A percentile compares a stretch with the other conserved stretches of the same genome.
Evolutionary conservation across 2,888 invertebrate genomes (phyloP).

Genomic region (Agrenia bidenticulata): DNA sequence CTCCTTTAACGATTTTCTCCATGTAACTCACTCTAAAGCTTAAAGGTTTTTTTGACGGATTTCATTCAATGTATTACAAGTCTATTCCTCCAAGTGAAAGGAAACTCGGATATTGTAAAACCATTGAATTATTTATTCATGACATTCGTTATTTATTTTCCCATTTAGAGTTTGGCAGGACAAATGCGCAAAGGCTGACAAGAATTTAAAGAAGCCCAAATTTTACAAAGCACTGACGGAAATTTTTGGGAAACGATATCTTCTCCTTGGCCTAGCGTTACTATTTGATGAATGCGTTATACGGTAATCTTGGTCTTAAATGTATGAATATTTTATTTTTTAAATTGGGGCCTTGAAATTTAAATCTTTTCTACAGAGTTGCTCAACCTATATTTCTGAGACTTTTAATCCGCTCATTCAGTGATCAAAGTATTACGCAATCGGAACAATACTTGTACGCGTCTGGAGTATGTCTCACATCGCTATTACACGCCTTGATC

Average conservation of each 20-base stretch:
- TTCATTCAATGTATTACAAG: too few relatives aligned
- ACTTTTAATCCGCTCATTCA: slow-evolving; percentile 66
- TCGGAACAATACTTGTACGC: slow-evolving; percentile 56
- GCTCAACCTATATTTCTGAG: slow-evolving; percentile 69
- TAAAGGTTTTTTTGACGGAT: too few relatives aligned
- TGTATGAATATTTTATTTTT: slow-evolving; percentile 2
- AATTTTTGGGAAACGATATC: slow-evolving; percentile 59
- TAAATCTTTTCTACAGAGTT: slow-evolving; percentile 59
- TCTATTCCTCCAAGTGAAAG: too few relatives aligned
- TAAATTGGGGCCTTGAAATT: background rate
- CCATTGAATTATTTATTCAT: too few relatives aligned
- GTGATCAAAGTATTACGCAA: slow-evolving; percentile 52
- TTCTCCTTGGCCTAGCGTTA: slow-evolving; percentile 58
- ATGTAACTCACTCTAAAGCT: too few relatives aligned
- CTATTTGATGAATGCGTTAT: slow-evolving; percentile 57
- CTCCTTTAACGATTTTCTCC: too few relatives aligned
- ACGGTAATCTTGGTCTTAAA: slow-evolving; percentile 45
- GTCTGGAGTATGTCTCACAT: slow-evolving; percentile 41
- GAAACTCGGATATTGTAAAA: too few relatives aligned
- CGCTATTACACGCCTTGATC: slow-evolving; percentile 71
- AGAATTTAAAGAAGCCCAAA: slow-evolving; percentile 56
- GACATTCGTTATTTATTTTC: too few relatives aligned
- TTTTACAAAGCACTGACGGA: slow-evolving; percentile 58
- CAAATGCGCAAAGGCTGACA: slow-evolving; percentile 59
- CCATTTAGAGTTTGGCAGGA: slow-evolving; percentile 64